These are phyloP conservation scores for Stegodyphus mimosarum DNA, from an alignment of 1,140 invertebrate species.

Conservation along the genomic window DNA sequence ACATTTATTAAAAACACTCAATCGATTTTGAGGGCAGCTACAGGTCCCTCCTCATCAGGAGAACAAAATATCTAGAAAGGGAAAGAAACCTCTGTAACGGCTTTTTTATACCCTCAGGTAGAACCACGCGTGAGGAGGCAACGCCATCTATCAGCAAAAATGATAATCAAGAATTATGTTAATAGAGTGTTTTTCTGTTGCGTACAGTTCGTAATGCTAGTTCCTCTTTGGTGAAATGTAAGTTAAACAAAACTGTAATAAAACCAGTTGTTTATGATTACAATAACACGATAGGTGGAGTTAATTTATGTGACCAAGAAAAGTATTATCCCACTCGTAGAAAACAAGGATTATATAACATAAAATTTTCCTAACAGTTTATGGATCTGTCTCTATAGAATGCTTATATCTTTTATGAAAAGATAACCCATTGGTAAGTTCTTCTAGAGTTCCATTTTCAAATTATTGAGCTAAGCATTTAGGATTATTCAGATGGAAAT, in stretches of 20 bases:
- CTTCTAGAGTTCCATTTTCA: not conserved
- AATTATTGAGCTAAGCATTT: not conserved
- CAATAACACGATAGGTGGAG: conserved; percentile 7
- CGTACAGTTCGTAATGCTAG: conserved; percentile 8
- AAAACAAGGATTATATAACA: not conserved
- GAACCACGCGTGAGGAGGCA: too few species aligned
- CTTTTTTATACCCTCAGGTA: too few species aligned
- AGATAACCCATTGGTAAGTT: not conserved
- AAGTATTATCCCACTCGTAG: not conserved
- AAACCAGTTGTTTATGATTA: conserved; percentile 4
- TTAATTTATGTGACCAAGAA: conserved; percentile 11
- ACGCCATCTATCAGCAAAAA: too few species aligned
- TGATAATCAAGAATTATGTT: too few species aligned
- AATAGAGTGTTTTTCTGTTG: not conserved
- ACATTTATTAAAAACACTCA: too few species aligned
- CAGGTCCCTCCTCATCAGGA: too few species aligned
- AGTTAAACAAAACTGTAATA: not conserved
- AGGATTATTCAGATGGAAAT: not conserved
- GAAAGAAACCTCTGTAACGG: too few species aligned
- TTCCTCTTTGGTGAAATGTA: conserved; percentile 2
- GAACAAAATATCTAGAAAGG: too few species aligned
- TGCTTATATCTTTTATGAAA: conserved; percentile 14
- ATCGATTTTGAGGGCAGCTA: too few species aligned
- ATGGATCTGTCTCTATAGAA: not conserved
- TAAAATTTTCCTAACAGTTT: conserved; percentile 2